Evolutionary conservation across 2,113 vertebrate species (phyloP).

Genomic region (Tupaia chinensis): DNA sequence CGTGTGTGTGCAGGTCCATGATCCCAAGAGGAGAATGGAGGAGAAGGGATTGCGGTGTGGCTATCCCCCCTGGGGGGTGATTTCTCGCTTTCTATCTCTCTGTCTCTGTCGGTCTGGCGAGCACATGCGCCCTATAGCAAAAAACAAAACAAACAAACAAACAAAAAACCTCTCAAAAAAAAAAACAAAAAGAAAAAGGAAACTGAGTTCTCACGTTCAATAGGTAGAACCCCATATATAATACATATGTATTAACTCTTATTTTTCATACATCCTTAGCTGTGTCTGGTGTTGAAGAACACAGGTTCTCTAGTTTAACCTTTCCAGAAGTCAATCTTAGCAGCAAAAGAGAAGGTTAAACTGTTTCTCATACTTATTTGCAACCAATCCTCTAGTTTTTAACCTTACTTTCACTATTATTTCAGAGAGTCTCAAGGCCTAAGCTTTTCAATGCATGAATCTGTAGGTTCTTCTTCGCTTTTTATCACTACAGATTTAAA

Average conservation of each 20-base stretch:
- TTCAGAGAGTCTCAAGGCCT: not conserved
- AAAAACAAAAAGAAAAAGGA: not conserved
- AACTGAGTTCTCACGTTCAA: not conserved
- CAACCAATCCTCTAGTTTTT: not conserved
- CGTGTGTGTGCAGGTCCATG: too few species aligned
- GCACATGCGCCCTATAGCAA: too few species aligned
- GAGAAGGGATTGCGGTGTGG: too few species aligned
- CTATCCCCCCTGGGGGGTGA: too few species aligned
- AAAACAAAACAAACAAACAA: too few species aligned
- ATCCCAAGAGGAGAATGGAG: too few species aligned
- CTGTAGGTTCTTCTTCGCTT: conserved; percentile 3
- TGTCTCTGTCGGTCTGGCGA: too few species aligned
- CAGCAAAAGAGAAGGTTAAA: not conserved
- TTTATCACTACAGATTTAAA: conserved; percentile 22
- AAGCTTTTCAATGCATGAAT: conserved; percentile 29
- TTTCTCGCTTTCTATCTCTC: too few species aligned
- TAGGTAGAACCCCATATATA: not conserved
- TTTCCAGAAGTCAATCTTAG: conserved; percentile 1
- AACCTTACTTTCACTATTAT: not conserved
- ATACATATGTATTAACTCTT: not conserved
- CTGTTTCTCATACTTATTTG: not conserved
- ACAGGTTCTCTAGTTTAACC: conserved; percentile 14
- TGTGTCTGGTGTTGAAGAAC: not conserved
- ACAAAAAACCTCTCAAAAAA: too few species aligned
- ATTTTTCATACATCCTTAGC: not conserved